These are phyloP conservation scores for Lepisosteus oculatus DNA, from an alignment of 2,113 vertebrate species.

Conservation along the genomic window DNA sequence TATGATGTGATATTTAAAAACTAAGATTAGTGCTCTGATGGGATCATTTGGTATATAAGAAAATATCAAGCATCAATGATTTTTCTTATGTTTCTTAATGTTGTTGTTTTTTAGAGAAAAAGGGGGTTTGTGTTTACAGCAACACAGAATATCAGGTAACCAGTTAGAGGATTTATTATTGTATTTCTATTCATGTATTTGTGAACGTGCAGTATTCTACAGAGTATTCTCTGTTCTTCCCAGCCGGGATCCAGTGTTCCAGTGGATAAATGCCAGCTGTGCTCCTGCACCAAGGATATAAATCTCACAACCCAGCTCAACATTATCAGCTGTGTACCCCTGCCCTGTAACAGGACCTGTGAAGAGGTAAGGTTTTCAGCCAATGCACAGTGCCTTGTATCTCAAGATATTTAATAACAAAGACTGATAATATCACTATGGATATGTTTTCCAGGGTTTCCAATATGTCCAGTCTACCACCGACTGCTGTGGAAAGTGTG, in stretches of 20 bases:
- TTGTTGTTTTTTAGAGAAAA: conserved; percentile 62
- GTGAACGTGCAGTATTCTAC: background rate
- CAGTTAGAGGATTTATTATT: background rate
- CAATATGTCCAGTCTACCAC: conserved; percentile 8
- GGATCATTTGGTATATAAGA: too few species aligned
- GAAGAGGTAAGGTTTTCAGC: conserved; percentile 60
- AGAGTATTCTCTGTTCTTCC: background rate
- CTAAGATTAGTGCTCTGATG: too few species aligned
- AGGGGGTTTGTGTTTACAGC: conserved; percentile 78
- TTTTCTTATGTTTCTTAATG: too few species aligned
- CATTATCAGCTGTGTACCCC: conserved; percentile 55
- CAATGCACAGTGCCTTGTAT: conserved; percentile 4
- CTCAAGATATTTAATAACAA: conserved; percentile 59
- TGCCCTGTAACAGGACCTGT: conserved; percentile 66
- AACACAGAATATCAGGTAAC: conserved; percentile 80
- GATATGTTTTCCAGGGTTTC: too few species aligned
- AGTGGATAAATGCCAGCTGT: conserved; percentile 65
- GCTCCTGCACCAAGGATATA: conserved; percentile 60
- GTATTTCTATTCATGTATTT: background rate
- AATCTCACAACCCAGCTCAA: conserved; percentile 51
- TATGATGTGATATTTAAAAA: too few species aligned
- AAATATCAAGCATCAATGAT: too few species aligned
- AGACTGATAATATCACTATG: background rate
- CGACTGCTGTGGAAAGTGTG: conserved; percentile 79
- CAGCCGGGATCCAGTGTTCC: conserved; percentile 76